A percentile compares a stretch with the other conserved stretches of the same genome.
These are phyloP conservation scores for Plestiodon gilberti DNA, from an alignment of 2,113 vertebrate genomes.

Conservation along the genomic window DNA sequence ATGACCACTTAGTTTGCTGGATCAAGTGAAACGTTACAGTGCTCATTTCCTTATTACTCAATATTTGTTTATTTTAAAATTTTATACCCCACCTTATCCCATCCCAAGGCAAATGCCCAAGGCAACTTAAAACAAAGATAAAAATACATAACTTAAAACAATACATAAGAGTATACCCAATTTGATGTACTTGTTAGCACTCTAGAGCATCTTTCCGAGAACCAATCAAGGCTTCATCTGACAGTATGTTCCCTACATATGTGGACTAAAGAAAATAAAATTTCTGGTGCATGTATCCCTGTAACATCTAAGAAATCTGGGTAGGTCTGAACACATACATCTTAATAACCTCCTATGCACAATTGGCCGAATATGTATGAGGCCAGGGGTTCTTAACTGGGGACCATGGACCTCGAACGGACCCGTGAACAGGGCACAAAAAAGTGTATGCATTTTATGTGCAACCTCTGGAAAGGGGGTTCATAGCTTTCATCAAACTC, in stretches of 20 bases:
- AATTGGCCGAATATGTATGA: neutral
- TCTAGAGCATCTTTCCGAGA: neutral
- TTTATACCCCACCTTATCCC: too few relatives aligned
- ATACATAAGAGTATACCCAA: too few relatives aligned
- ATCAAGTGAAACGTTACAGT: neutral
- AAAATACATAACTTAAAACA: too few relatives aligned
- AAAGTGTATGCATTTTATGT: too few relatives aligned
- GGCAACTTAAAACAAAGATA: too few relatives aligned
- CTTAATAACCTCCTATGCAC: neutral
- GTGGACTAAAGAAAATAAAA: neutral
- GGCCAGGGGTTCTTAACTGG: too few relatives aligned
- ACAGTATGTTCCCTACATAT: neutral
- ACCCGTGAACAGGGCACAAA: too few relatives aligned
- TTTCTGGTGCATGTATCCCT: neutral
- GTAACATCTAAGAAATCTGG: neutral
- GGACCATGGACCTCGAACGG: too few relatives aligned
- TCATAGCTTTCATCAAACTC: too few relatives aligned
- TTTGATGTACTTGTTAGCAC: neutral
- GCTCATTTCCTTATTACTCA: neutral
- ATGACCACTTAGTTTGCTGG: neutral
- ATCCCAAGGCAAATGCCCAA: too few relatives aligned
- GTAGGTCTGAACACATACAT: neutral
- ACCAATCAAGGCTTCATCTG: neutral
- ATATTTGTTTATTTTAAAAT: too few relatives aligned
- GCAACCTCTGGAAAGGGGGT: too few relatives aligned